Evolutionary conservation across 2,888 invertebrate species (phyloP).

Genomic region (Xestia xanthographa): DNA sequence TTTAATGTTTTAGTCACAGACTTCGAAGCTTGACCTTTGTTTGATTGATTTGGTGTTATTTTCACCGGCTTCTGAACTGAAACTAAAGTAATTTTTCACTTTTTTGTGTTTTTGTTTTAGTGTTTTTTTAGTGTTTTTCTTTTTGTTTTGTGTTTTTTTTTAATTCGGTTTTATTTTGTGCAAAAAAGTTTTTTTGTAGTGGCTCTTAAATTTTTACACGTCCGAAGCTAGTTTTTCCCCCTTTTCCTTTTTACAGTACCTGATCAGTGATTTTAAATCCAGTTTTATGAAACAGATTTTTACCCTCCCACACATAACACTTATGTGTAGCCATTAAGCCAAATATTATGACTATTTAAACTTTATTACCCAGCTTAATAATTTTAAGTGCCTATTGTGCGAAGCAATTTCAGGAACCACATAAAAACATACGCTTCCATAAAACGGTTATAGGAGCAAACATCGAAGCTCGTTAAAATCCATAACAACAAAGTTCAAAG

Average conservation of each 20-base stretch:
- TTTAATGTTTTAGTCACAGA: too few species aligned
- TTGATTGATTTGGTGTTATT: too few species aligned
- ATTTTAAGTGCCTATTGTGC: slow-evolving; percentile 38
- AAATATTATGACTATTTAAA: slow-evolving; percentile 47
- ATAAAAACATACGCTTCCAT: slow-evolving; percentile 49
- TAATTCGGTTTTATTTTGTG: too few species aligned
- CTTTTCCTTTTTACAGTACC: not conserved
- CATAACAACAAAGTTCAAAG: slow-evolving; percentile 41
- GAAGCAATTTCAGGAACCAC: slow-evolving; percentile 38
- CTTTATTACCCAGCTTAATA: slow-evolving; percentile 42
- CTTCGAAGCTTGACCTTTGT: too few species aligned
- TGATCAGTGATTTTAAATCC: not conserved
- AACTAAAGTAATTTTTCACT: too few species aligned
- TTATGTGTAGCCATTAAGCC: slow-evolving; percentile 23
- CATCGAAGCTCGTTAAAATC: slow-evolving; percentile 39
- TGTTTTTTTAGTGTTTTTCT: too few species aligned
- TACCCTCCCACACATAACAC: not conserved
- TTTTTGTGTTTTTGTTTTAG: too few species aligned
- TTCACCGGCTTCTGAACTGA: too few species aligned
- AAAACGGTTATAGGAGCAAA: slow-evolving; percentile 55
- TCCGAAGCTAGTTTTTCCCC: not conserved
- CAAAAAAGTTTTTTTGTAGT: too few species aligned
- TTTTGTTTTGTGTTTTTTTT: too few species aligned
- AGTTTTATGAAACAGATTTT: not conserved
- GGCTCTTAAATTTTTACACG: not conserved